Percentiles rank a stretch among this genome's conserved stretches.
These are phyloP conservation scores for Pyrocoelia pectoralis DNA, from an alignment of 2,888 invertebrate species.

Conservation along the genomic window DNA sequence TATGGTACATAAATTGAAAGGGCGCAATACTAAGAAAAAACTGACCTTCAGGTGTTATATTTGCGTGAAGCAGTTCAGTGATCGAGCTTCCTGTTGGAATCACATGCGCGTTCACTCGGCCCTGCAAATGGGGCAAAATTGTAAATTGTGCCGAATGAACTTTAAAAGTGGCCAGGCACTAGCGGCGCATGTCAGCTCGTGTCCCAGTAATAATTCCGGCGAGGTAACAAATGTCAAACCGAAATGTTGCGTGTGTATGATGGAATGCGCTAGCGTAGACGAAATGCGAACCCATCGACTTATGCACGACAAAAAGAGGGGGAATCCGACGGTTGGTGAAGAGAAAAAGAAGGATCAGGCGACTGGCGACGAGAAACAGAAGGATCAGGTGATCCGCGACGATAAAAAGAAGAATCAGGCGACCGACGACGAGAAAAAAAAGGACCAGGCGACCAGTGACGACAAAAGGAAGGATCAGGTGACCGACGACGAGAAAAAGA, in stretches of 20 bases:
- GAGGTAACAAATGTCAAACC: not conserved
- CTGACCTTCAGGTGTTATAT: not conserved
- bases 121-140: not conserved
- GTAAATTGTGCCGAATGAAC: not conserved
- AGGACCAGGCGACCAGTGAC: no score
- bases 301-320: not conserved
- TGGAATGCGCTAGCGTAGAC: not conserved
- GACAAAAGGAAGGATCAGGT: no score
- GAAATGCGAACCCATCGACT: not conserved
- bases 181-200: not conserved
- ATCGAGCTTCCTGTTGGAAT: not conserved
- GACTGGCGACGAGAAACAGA: not conserved
- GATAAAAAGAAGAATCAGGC: no score
- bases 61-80: constrained; percentile 1
- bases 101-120: not conserved
- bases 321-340: not conserved
- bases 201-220: not conserved
- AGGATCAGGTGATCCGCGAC: no score
- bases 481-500: no score
- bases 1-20: not conserved
- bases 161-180: not conserved
- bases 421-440: no score
- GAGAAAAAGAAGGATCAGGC: not conserved
- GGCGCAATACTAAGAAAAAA: not conserved
- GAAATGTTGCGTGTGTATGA: not conserved